A percentile compares a stretch with the other conserved stretches of the same genome.
Conservation (phyloP, 2,113 vertebrate species). For the Tachysurus fulvidraco region DNA sequence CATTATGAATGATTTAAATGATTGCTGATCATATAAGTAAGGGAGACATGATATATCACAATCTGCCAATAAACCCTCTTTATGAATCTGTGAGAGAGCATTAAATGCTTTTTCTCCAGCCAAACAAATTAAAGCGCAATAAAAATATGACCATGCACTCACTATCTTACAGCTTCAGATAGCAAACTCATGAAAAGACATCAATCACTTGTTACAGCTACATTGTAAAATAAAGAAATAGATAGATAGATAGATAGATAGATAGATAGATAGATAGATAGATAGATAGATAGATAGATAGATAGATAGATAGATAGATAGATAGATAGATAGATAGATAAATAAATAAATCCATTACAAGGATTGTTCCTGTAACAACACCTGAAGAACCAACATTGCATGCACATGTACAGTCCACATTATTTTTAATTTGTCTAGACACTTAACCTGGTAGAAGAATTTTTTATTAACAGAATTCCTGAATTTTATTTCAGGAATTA, state of each 20-base stretch:
- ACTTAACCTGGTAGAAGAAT: background rate
- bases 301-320: too few relatives aligned
- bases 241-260: too few relatives aligned
- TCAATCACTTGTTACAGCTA: background rate
- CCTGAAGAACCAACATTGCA: background rate
- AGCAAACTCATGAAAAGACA: background rate
- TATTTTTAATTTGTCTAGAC: background rate
- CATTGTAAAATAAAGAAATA: background rate
- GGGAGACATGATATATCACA: constrained; percentile 3
- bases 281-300: too few relatives aligned
- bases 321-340: too few relatives aligned
- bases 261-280: too few relatives aligned
- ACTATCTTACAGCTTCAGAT: background rate
- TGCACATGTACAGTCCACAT: background rate
- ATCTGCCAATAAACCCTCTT: constrained; percentile 22
- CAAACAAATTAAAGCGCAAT: background rate
- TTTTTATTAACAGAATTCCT: background rate
- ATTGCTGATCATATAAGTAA: background rate
- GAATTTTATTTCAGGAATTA: background rate
- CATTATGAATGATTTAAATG: background rate
- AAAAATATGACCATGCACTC: background rate
- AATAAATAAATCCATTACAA: background rate
- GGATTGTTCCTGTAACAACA: background rate
- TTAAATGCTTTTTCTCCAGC: background rate
- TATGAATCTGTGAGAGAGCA: background rate